Percentiles rank a stretch among this genome's conserved stretches.
Evolutionary conservation across 2,113 vertebrate genomes (phyloP).

Genomic region (Pteropus alecto): DNA sequence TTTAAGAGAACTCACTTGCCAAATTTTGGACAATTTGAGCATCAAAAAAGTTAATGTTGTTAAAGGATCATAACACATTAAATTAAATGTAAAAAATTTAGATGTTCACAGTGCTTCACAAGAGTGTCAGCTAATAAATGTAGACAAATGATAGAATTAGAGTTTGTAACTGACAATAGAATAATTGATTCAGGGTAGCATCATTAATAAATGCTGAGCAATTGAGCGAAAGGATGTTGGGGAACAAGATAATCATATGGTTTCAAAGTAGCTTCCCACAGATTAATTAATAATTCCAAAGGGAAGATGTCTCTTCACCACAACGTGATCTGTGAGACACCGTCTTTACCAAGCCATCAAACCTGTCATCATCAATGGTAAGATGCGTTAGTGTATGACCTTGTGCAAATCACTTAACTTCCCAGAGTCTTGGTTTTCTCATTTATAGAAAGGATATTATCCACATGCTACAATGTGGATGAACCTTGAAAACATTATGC

Average conservation of each 20-base stretch:
- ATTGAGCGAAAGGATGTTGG: background rate
- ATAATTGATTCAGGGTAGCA: background rate
- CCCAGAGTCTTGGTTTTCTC: background rate
- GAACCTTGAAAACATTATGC: background rate
- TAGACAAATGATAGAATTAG: background rate
- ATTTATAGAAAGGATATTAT: background rate
- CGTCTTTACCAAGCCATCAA: background rate
- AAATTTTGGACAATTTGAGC: background rate
- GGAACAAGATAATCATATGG: background rate
- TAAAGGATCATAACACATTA: background rate
- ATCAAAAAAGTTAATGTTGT: background rate
- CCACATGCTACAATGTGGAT: background rate
- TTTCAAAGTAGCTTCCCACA: background rate
- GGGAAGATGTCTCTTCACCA: background rate
- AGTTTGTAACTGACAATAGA: background rate
- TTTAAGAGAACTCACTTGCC: background rate
- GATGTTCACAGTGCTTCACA: constrained; percentile 1
- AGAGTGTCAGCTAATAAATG: background rate
- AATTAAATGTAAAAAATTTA: background rate
- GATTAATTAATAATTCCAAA: background rate
- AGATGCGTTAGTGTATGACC: background rate
- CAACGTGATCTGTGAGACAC: background rate
- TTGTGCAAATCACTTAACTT: background rate
- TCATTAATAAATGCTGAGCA: background rate
- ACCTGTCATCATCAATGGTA: background rate